Evolutionary conservation across 1,140 invertebrate species (phyloP), one percentile per base, ranked within the genome.

Genomic region (Chionoecetes opilio): DNA sequence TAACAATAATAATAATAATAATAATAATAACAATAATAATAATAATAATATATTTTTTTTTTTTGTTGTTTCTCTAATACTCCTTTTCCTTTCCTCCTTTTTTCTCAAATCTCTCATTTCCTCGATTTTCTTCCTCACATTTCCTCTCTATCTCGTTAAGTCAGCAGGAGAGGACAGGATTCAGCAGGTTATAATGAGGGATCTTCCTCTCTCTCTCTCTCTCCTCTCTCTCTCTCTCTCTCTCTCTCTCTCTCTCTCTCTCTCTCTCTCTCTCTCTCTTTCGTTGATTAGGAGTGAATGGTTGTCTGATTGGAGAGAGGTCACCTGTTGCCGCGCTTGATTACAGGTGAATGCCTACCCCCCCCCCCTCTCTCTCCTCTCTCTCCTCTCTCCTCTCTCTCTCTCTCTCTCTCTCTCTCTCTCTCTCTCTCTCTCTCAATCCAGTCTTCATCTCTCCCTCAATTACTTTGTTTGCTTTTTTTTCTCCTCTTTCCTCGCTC

Each of bases 351-450:
- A 38, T 86, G 84, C 5, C 35, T 34, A 31, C 35, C 84, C 26
- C 32, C 35, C 84, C 35, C 84, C 35, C 84, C 35, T 32, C 35
- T 32, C 35, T 32, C 35, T 32, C 35, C 84, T 86, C 84, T 86
- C 84, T 86, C 84, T 86, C 84, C 35, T 32, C 35, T 32, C 35
- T 32, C 35, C 84, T 86, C 84, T 86, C 84, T 86, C 84, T 86
- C 84, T 86, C 84, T 86, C 84, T 86, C 32, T 86, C 84, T 86
- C 35, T 38, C 84, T 41, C 88, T 37, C 88, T 90, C n/a, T 53
- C 41, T 38, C 88, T 38, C 41, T 90, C 41, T 31, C 41, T 38
- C 37, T 90, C 32, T 31, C 31, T 37, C 37, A 41, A 11, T 14
- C 88, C 31, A 6, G 9, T 26, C 29, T 8, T 8, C 41, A 41